Evolutionary conservation across 2,113 vertebrate species (phyloP), one percentile per base, ranked within the genome.

Genomic region (Alligator mississippiensis): DNA sequence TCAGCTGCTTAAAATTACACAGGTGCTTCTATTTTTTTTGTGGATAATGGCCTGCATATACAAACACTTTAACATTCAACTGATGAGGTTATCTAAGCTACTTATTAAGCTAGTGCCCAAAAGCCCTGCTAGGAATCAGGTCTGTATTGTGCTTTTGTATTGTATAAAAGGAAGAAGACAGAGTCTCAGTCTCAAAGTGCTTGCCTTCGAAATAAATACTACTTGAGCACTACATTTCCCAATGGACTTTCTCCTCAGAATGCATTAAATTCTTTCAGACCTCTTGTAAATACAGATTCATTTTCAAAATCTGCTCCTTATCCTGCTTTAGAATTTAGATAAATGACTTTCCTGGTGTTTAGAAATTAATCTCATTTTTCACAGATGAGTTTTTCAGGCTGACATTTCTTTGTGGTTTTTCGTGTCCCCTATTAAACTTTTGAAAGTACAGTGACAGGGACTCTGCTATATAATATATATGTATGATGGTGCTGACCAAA

Each of bases 191-290:
- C 47, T 47, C 47, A 47, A 47, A 47, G 47, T 38, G 16, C 1
- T 18, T 18, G 4, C 0, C 0, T 54, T 82, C 25, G 64, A 14
- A 64, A 28, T 25, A 4, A 17, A 24, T 9, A 74, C 6, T 59
- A 4, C 80, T 93, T 82, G 59, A 21, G 58, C 9, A 75, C 75
- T 6, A 25, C 2, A 18, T 17, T 81, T 85, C 28, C 85, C 11
- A 55, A 19, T 13, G 14, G 9, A 84, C 3, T 28, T 64, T 86
- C n/a, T 84, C 79, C 68, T 9, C 62, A 30, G 1, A 17, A 15
- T 14, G 79, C 9, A 4, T 24, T 38, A 63, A 88, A 87, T 0
- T 66, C 4, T 34, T 47, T 55, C 19, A 28, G 3, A 4, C 0
- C 30, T 55, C 59, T 77, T 82, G 4, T 68, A 47, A 68, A 68